phyloP scores from a whole-genome alignment of 2,888 invertebrate species.

The Sarcophaga subvicina region DNA sequence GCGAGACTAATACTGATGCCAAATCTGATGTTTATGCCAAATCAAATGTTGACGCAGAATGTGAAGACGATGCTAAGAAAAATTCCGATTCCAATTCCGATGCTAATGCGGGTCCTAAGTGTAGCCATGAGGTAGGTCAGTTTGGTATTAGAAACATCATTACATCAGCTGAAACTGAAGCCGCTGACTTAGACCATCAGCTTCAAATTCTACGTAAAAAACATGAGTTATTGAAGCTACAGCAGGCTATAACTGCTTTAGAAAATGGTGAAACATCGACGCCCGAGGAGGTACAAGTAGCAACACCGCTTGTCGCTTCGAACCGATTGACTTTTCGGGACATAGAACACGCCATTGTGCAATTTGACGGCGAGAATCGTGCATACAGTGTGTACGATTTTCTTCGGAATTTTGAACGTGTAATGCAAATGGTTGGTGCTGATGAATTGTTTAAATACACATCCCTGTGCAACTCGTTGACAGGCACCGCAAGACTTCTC shows the following conservation, averaged over 20 bases:
- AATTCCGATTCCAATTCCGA: no score
- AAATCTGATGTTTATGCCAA: no score
- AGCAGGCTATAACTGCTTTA: not conserved
- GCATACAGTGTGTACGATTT: not conserved
- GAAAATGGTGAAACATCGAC: not conserved
- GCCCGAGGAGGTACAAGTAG: not conserved
- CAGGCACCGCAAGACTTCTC: slow-evolving; percentile 19
- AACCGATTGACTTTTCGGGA: slow-evolving; percentile 28
- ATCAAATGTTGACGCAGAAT: no score
- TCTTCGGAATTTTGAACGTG: not conserved
- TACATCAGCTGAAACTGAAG: not conserved
- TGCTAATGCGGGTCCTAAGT: no score
- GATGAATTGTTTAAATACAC: slow-evolving; percentile 33
- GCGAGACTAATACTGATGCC: no score
- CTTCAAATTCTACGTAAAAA: slow-evolving; percentile 8
- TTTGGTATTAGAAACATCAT: no score
- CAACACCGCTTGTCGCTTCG: not conserved
- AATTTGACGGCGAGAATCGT: not conserved
- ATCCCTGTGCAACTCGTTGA: slow-evolving; percentile 6
- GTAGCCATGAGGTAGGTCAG: no score
- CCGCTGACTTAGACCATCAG: not conserved
- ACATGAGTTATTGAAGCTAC: slow-evolving; percentile 19
- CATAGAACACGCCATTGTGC: slow-evolving; percentile 30
- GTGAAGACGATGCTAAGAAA: no score
- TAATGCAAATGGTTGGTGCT: slow-evolving; percentile 9